Base-by-base conservation (phyloP, 2,797 vertebrate species). In the Pyrocephalus nanus region DNA sequence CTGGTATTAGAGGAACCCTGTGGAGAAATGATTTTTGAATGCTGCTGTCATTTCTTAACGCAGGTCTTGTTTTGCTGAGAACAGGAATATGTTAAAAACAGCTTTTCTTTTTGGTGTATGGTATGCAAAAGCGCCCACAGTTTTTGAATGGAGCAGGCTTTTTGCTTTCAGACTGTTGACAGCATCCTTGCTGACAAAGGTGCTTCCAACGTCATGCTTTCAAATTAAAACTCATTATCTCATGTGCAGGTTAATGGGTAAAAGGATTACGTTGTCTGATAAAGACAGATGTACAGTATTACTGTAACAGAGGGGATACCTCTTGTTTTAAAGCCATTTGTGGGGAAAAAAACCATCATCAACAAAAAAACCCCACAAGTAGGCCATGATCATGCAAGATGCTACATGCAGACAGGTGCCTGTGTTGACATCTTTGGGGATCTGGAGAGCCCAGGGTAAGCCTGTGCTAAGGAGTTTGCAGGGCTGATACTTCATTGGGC, bases 61-160 rank as follows among this genome's bases (percentile, higher is more conserved):
- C 26, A 84, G 48, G 26, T 26, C 36, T 87, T 79, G 36, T 88
- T 95, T 71, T 95, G 45, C 58, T 88, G 66, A 76, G 21, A 76
- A 71, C 42, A 79, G 25, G 21, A 58, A 32, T 81, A 48, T n/a
- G 45, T 67, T 80, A 14, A 71, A 88, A 90, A 5, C 19, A 57
- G 30, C 26, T 90, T 93, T 95, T 81, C 11, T 27, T 64, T 73
- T 78, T 55, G 34, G 17, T 47, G 19, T n/a, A 3, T 58, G 47
- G 18, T 58, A 19, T 80, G 17, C 62, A 54, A 51, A 83, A 45
- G 11, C 50, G 48, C 38, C 6, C 48, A 32, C 32, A 15, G 27
- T 53, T 91, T 84, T 62, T 92, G 76, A 78, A 75, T 14, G 21
- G 17, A 62, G 20, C 2, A 12, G 26, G 23, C 6, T 61, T 91